Evolutionary conservation across 1,140 invertebrate genomes (phyloP), one percentile per base, ranked within the genome.

Genomic region (Odontomachus brunneus): DNA sequence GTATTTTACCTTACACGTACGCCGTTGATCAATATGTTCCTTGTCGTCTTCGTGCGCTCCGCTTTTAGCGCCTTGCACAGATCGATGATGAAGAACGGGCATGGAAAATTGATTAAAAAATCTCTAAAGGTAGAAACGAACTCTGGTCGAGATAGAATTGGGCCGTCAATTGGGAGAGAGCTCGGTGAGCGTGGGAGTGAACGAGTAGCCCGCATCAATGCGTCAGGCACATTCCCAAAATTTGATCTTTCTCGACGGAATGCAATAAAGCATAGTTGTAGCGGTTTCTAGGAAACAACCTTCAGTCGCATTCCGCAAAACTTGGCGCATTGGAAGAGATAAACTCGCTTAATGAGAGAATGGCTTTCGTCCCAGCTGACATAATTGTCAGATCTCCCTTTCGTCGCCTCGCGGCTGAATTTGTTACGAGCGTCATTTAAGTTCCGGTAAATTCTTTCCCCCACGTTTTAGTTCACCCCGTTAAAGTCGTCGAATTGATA

Each of bases 271-370:
- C 53, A 24, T 44, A 57, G 55, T 67, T 67, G 44, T 57, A 55
- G 33, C 26, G 33, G 57, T 48, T 80, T 29, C 51, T 33, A 33
- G 26, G 22, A 59, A 69, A 71, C 22, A 11, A 44, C 9, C 38
- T 44, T 11, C 38, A 48, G 33, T 71, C 14, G 7, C 33, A 44
- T 78, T 78, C 33, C 33, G 38, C 38, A 71, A 71, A 80, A 57
- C 33, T 80, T 80, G 12, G 11, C 26, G 49, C 38, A 44, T 0
- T 59, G 57, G 24, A n/a, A 24, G 48, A 38, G 29, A 76, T 26
- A 19, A 80, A 71, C 65, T 78, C 57, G 66, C 51, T 69, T 80
- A 80, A 69, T 71, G 33, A 80, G 33, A 80, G 63, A 71, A 69
- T 57, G 7, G 33, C 17, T 22, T 67, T 57, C 3, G 57, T 19